Percentiles rank a stretch among this genome's conserved stretches.
Conservation (phyloP, 2,113 vertebrate genomes). For the Hydrolagus affinis region DNA sequence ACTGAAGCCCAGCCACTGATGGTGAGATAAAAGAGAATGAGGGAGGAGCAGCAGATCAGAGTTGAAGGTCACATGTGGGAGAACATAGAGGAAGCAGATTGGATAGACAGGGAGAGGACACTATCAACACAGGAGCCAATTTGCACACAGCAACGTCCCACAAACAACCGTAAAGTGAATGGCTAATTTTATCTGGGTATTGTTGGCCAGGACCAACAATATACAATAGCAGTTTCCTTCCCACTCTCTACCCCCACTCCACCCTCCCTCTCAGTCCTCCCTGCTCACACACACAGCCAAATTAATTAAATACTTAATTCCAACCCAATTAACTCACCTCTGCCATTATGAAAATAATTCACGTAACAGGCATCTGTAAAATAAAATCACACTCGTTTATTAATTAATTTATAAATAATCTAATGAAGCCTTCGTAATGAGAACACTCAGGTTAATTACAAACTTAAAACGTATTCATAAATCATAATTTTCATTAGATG, state of each 20-base stretch:
- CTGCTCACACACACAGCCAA: neutral
- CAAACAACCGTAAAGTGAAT: no score
- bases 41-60: no score
- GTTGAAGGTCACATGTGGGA: no score
- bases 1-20: no score
- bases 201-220: no score
- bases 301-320: conserved; percentile 10
- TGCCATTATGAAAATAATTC: conserved; percentile 6
- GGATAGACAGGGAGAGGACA: no score
- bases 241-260: neutral
- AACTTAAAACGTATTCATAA: conserved; percentile 20
- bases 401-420: neutral
- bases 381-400: conserved; percentile 13
- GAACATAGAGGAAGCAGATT: no score
- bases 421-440: conserved; percentile 23
- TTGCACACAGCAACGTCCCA: no score
- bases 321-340: neutral
- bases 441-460: conserved; percentile 26
- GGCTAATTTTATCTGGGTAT: no score
- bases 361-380: conserved; percentile 5
- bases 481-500: conserved; percentile 19
- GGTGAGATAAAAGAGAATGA: no score
- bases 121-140: no score
- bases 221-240: neutral
- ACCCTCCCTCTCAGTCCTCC: neutral